phyloP scores from a whole-genome alignment of 1,140 invertebrate species.

The Arion vulgaris region DNA sequence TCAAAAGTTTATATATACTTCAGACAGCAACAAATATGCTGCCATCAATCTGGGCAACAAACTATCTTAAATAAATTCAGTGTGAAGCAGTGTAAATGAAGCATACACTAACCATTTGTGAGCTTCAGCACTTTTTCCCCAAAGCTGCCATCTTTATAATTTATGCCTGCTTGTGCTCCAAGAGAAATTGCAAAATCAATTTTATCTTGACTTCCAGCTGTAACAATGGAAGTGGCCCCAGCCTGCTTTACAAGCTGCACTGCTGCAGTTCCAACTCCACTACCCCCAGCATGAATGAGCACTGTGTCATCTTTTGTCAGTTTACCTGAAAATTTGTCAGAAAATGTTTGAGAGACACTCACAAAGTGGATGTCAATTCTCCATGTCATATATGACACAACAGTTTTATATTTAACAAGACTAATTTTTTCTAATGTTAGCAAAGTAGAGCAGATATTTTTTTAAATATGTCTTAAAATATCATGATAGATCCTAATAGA shows the following conservation, averaged over 20 bases:
- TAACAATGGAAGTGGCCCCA: constrained; percentile 58
- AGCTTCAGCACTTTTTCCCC: constrained; percentile 55
- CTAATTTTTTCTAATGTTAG: too few species aligned
- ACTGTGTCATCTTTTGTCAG: constrained; percentile 61
- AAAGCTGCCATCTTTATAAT: constrained; percentile 68
- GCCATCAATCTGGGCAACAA: too few species aligned
- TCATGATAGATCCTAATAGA: too few species aligned
- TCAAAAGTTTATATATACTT: too few species aligned
- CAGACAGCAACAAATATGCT: too few species aligned
- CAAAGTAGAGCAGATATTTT: too few species aligned
- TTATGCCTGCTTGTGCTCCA: constrained; percentile 65
- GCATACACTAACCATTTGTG: constrained; percentile 54
- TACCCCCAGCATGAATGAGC: constrained; percentile 71
- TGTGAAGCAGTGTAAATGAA: background rate
- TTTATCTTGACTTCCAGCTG: constrained; percentile 69
- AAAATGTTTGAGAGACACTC: too few species aligned
- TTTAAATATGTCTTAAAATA: too few species aligned
- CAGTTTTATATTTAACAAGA: too few species aligned
- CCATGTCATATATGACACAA: too few species aligned
- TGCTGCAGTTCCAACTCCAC: constrained; percentile 71
- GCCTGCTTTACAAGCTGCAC: constrained; percentile 64
- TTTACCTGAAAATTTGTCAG: background rate
- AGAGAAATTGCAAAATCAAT: constrained; percentile 58
- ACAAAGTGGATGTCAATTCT: too few species aligned
- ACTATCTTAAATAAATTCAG: too few species aligned